Evolutionary conservation across 2,888 invertebrate genomes (phyloP).

Genomic region (Macaria notata): DNA sequence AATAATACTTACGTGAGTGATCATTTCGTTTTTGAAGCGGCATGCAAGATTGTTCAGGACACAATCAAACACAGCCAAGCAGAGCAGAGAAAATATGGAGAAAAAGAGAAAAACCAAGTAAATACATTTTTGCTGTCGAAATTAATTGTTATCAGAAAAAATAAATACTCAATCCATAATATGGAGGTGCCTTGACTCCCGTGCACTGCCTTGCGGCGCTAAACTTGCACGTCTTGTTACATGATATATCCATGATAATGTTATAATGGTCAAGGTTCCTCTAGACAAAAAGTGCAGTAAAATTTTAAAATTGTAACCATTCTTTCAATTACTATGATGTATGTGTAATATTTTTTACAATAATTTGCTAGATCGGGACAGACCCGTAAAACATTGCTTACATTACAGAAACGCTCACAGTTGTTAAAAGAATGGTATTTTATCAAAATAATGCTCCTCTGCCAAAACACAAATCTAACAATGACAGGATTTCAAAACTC

Average conservation of each 20-base stretch:
- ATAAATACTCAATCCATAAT: conserved; percentile 72
- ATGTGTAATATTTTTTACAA: conserved; percentile 7
- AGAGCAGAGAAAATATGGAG: conserved; percentile 91
- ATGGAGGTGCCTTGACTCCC: conserved; percentile 74
- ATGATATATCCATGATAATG: conserved; percentile 32
- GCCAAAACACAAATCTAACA: conserved; percentile 70
- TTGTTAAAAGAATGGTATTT: conserved; percentile 59
- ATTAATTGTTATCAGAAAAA: conserved; percentile 75
- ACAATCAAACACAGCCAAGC: conserved; percentile 93
- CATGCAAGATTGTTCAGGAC: conserved; percentile 90
- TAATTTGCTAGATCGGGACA: conserved; percentile 12
- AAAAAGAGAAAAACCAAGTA: conserved; percentile 89
- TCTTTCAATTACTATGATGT: conserved; percentile 55
- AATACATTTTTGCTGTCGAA: conserved; percentile 84
- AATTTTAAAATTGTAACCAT: conserved; percentile 66
- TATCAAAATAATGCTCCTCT: conserved; percentile 69
- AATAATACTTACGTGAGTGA: conserved; percentile 89
- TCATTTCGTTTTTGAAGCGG: conserved; percentile 88
- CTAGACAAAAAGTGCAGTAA: conserved; percentile 77
- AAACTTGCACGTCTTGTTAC: conserved; percentile 25
- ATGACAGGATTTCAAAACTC: conserved; percentile 28
- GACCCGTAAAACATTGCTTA: conserved; percentile 15
- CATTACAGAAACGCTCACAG: conserved; percentile 23
- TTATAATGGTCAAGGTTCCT: conserved; percentile 67
- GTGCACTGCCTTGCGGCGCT: conserved; percentile 31